Conservation (phyloP, 35 echinoderm and acorn worm species). For the Lytechinus variegatus region DNA sequence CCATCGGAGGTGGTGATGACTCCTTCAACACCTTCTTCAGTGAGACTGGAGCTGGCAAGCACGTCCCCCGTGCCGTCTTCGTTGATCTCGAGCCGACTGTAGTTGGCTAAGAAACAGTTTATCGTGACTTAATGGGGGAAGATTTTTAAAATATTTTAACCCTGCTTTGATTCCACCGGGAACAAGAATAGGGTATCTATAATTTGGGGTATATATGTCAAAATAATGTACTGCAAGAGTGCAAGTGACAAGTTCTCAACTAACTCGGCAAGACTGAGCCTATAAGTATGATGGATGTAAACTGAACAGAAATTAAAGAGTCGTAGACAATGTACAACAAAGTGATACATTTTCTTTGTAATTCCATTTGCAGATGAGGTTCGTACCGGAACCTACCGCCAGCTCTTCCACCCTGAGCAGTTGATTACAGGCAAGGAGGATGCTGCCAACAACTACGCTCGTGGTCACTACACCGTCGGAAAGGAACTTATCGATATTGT, state of each 20-base stretch:
- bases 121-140: background rate
- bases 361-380: constrained; percentile 71
- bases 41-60: constrained; percentile 83
- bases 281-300: no score
- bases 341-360: background rate
- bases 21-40: constrained; percentile 79
- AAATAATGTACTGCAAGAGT: no score
- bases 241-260: no score
- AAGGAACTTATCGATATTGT: constrained; percentile 56
- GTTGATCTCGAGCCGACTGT: constrained; percentile 81
- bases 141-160: background rate
- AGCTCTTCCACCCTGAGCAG: constrained; percentile 90
- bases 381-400: constrained; percentile 80
- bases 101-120: constrained; percentile 54
- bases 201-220: no score
- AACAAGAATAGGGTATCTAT: no score
- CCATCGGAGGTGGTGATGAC: constrained; percentile 61
- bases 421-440: constrained; percentile 84
- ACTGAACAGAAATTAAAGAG: no score
- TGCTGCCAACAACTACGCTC: constrained; percentile 71
- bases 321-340: no score
- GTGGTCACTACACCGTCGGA: constrained; percentile 62
- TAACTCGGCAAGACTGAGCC: no score
- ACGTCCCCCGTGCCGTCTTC: constrained; percentile 75
- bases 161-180: no score